phyloP scores from a whole-genome alignment of 1,140 invertebrate genomes.

The Chlorops oryzae region DNA sequence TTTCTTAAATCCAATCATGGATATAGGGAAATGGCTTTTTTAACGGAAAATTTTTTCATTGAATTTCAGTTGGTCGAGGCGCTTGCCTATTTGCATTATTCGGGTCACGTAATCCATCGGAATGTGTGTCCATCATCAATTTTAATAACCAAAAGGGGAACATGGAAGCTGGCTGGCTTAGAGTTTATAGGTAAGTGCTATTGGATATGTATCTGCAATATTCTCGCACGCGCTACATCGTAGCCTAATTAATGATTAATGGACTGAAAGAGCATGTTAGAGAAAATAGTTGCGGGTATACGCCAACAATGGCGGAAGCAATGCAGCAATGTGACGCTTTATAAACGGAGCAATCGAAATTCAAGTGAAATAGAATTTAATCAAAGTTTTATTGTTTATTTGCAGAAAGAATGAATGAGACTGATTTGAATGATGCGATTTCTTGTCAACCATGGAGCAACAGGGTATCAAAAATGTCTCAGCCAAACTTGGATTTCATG shows the following conservation, averaged over 20 bases:
- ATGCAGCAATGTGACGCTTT: too few relatives aligned
- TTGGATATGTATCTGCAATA: too few relatives aligned
- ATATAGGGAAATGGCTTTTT: too few relatives aligned
- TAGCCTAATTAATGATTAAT: too few relatives aligned
- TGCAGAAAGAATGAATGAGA: constrained; percentile 64
- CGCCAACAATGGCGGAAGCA: too few relatives aligned
- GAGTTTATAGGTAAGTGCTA: constrained; percentile 78
- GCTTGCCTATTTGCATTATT: constrained; percentile 84
- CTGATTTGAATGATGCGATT: constrained; percentile 64
- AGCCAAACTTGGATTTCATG: constrained; percentile 87
- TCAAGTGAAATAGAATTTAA: too few relatives aligned
- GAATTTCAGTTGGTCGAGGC: constrained; percentile 90
- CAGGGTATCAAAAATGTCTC: constrained; percentile 82
- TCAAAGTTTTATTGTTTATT: neutral
- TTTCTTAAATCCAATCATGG: too few relatives aligned
- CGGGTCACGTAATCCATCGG: constrained; percentile 76
- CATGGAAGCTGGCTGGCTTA: constrained; percentile 93
- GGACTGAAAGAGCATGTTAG: too few relatives aligned
- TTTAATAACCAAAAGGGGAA: constrained; percentile 87
- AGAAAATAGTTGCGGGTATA: too few relatives aligned
- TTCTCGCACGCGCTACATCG: too few relatives aligned
- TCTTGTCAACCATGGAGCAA: constrained; percentile 78
- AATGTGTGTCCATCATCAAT: constrained; percentile 92
- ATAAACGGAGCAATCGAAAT: too few relatives aligned
- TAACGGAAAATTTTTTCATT: too few relatives aligned